Base-by-base conservation (phyloP, 2,113 vertebrate genomes). In the Nothocercus julius region DNA sequence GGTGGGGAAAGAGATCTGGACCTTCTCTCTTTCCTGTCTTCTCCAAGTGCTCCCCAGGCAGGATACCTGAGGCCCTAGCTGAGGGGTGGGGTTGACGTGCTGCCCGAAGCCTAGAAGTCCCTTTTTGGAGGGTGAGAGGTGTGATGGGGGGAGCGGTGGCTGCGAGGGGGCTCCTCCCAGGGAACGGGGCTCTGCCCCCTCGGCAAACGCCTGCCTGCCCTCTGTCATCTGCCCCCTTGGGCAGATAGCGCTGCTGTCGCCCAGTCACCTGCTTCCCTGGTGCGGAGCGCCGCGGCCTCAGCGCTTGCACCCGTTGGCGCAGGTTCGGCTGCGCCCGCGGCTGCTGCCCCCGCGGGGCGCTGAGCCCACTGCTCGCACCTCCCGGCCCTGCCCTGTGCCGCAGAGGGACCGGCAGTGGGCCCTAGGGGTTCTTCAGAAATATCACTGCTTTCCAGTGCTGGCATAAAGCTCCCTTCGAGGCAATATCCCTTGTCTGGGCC, bases 401-500 rank as follows among this genome's bases (percentile, higher is more conserved):
- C 40, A 53, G 63, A 84, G 90, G 73, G 95, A 67, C 58, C 86
- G 85, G 88, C 53, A 61, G 80, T 63, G 63, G 56, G 72, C 80
- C 94, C 77, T 6, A 72, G 79, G 85, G 85, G 77, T 89, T 93
- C 76, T 87, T 95, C 79, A 93, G 95, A 94, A 95, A 70, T 93
- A 89, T 82, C 66, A 56, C 87, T 85, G 85, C 74, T 91, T 95
- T 96, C 93, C 81, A 95, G 54, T 73, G 76, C 84, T 90, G 85
- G 88, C 82, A 87, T 92, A 94, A 90, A 89, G 84, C 76, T 91
- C 49, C 76, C 73, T 96, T 91, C 91, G 88, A 96, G 90, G 90
- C 92, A 93, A 83, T 89, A 93, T 91, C 90, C 80, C 68, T 91
- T 93, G 92, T 85, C 87, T 96, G 95, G 95, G 81, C 67, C 66